Conservation (phyloP, 2,113 vertebrate genomes). For the Opisthocomus hoazin region DNA sequence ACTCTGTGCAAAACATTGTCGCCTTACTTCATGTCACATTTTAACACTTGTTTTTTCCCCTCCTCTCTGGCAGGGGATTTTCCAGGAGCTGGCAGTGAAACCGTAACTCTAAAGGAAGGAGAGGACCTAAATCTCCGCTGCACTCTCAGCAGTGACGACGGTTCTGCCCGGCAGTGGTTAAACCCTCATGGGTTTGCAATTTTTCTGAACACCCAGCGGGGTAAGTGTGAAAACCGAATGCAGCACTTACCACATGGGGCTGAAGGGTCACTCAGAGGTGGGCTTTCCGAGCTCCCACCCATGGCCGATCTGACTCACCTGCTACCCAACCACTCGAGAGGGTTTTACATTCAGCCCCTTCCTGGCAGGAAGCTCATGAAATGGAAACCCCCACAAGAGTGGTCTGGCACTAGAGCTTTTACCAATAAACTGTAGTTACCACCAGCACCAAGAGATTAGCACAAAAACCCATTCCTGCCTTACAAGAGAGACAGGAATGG, state of each 20-base stretch:
- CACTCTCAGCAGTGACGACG: accelerated
- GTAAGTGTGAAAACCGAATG: not conserved
- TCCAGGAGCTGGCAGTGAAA: not conserved
- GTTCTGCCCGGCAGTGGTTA: conserved; percentile 17
- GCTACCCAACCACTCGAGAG: not conserved
- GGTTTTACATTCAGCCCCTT: not conserved
- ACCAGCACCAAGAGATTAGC: not conserved
- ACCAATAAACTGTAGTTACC: not conserved
- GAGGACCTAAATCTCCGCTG: not conserved
- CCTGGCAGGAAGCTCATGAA: not conserved
- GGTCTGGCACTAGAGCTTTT: not conserved
- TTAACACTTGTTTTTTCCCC: not conserved
- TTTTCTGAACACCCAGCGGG: not conserved
- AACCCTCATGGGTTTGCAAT: not conserved
- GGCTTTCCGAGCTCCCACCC: not conserved
- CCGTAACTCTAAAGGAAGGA: conserved; percentile 19
- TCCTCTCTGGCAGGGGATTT: not conserved
- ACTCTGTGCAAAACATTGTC: accelerated
- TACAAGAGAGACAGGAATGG: not conserved
- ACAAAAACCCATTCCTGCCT: not conserved
- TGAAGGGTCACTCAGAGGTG: not conserved
- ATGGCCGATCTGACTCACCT: not conserved
- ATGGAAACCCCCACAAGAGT: not conserved
- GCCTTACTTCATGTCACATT: not conserved
- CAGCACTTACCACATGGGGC: not conserved